A percentile compares a stretch with the other conserved stretches of the same genome.
Evolutionary conservation across 2,888 invertebrate genomes (phyloP).

Genomic region (Apodemia duryi): DNA sequence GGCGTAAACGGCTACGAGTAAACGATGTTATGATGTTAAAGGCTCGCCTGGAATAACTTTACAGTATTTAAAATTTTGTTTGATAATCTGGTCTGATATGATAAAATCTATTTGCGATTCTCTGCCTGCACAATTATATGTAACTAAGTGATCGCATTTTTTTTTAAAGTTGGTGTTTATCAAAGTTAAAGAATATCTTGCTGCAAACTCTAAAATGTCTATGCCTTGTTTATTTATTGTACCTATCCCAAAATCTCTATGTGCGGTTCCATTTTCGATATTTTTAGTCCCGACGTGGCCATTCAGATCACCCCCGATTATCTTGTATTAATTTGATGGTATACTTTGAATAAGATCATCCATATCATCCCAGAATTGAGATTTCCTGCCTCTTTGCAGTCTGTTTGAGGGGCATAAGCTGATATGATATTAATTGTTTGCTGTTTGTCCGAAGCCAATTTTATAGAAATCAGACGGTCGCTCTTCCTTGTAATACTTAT

Average conservation of each 20-base stretch:
- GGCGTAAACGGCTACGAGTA: neutral
- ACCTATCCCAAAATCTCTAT: neutral
- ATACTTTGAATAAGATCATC: no score
- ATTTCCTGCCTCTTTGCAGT: no score
- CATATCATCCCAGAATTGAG: no score
- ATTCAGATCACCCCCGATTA: slow-evolving; percentile 23
- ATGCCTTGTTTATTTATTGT: no score
- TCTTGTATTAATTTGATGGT: neutral
- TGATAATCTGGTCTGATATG: neutral
- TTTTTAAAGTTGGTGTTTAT: slow-evolving; percentile 15
- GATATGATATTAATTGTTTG: no score
- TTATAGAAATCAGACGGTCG: no score
- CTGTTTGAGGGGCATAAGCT: no score
- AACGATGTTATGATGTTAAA: slow-evolving; percentile 12
- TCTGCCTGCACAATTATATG: slow-evolving; percentile 14
- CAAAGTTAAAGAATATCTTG: neutral
- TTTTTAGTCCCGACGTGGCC: slow-evolving; percentile 19
- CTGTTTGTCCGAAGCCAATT: no score
- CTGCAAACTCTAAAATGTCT: no score
- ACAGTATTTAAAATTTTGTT: slow-evolving; percentile 9
- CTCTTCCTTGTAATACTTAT: no score
- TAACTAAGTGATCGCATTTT: slow-evolving; percentile 16
- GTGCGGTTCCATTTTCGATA: neutral
- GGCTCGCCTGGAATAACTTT: slow-evolving; percentile 17
- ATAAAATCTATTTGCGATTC: slow-evolving; percentile 18